Conservation (phyloP, 1,140 invertebrate genomes). For the Drosophila ercepeae region DNA sequence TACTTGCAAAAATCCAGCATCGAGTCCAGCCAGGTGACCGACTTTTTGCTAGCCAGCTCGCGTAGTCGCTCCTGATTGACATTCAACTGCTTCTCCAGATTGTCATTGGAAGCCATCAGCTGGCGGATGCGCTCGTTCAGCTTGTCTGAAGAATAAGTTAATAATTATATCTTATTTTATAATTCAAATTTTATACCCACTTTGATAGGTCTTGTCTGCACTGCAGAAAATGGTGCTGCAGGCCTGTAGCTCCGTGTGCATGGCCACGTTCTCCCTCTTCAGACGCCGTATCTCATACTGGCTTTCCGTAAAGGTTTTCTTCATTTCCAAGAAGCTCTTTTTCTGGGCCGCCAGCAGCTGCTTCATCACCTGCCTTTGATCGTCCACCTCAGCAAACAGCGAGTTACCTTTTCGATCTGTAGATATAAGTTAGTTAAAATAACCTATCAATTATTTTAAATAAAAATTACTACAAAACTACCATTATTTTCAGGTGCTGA, state of each 20-base stretch:
- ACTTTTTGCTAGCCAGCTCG: constrained; percentile 72
- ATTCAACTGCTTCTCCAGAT: constrained; percentile 61
- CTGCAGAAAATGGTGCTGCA: constrained; percentile 80
- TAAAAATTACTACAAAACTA: neutral
- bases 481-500: constrained; percentile 64
- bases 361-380: constrained; percentile 84
- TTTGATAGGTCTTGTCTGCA: constrained; percentile 75
- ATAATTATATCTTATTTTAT: neutral
- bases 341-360: constrained; percentile 82
- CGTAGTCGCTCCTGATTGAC: constrained; percentile 63
- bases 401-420: constrained; percentile 84
- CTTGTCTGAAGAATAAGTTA: constrained; percentile 54
- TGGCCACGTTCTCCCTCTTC: constrained; percentile 83
- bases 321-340: constrained; percentile 83
- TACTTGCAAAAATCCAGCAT: constrained; percentile 83
- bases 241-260: constrained; percentile 72
- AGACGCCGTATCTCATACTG: constrained; percentile 83
- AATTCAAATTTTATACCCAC: constrained; percentile 18
- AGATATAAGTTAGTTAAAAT: neutral
- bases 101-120: constrained; percentile 62
- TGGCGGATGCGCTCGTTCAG: constrained; percentile 74
- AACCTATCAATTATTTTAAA: no score
- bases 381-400: constrained; percentile 85
- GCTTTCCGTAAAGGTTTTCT: constrained; percentile 79
- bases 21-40: constrained; percentile 79